phyloP scores from a whole-genome alignment of 2,797 vertebrate genomes.

The Lacerta agilis region DNA sequence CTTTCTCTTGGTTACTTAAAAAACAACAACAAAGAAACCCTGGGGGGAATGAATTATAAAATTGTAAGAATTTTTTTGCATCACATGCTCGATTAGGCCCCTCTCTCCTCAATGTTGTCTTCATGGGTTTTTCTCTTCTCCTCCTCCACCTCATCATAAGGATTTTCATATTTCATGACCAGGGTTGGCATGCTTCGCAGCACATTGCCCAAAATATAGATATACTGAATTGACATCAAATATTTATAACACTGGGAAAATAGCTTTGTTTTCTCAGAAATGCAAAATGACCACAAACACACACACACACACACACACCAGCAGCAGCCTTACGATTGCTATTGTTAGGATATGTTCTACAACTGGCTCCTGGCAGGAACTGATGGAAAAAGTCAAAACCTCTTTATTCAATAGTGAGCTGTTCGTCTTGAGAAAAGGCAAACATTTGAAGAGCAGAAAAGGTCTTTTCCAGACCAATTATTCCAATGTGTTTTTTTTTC shows the following conservation, averaged over 20 bases:
- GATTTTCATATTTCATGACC: background rate
- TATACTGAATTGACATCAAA: slow-evolving; percentile 3
- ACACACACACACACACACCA: background rate
- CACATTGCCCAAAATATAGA: background rate
- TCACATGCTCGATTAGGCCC: no score
- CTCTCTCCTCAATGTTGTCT: background rate
- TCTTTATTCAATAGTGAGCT: slow-evolving; percentile 59
- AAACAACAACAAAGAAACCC: no score
- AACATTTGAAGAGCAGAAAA: slow-evolving; percentile 30
- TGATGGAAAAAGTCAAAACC: slow-evolving; percentile 64
- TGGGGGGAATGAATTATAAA: background rate
- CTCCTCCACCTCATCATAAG: background rate
- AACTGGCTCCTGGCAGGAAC: slow-evolving; percentile 64
- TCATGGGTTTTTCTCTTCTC: background rate
- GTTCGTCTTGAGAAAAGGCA: slow-evolving; percentile 49
- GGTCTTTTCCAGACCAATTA: slow-evolving; percentile 22
- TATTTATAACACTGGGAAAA: background rate
- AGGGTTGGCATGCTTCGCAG: background rate
- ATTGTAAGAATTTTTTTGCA: no score
- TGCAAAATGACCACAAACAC: background rate
- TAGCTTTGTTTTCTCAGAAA: slow-evolving; percentile 6
- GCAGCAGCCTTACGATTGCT: slow-evolving; percentile 16
- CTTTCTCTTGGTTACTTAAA: no score
- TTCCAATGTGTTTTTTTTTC: background rate
- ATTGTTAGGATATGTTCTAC: slow-evolving; percentile 63